phyloP scores from a whole-genome alignment of 2,797 vertebrate genomes.

The Galago senegalensis region DNA sequence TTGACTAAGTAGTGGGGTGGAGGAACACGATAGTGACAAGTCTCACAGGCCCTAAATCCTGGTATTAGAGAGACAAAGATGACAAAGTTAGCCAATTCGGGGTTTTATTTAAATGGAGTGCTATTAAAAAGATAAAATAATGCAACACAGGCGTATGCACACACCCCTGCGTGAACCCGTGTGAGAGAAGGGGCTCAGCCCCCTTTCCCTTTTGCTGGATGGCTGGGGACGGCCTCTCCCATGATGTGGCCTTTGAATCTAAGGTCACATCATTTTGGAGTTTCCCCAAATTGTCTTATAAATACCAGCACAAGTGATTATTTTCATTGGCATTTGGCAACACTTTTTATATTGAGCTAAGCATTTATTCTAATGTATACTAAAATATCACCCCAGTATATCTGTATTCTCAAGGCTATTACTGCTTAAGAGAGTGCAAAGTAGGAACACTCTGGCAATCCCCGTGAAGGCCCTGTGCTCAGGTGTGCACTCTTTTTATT shows the following conservation, averaged over 20 bases:
- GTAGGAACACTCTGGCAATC: accelerated
- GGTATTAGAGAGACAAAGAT: background rate
- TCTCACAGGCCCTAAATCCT: background rate
- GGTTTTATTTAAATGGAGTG: background rate
- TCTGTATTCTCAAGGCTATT: background rate
- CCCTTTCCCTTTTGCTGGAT: background rate
- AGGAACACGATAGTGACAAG: background rate
- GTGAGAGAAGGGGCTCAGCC: background rate
- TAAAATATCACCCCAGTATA: background rate
- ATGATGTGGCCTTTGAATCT: background rate
- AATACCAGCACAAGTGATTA: background rate
- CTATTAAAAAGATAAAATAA: slow-evolving; percentile 5
- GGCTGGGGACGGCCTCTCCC: background rate
- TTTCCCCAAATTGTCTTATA: background rate
- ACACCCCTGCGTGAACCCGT: background rate
- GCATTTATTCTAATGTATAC: background rate
- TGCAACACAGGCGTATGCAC: background rate
- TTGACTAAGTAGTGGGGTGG: background rate
- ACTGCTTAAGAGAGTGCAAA: background rate
- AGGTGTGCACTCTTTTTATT: accelerated
- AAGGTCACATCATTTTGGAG: background rate
- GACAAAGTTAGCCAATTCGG: background rate
- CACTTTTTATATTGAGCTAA: background rate
- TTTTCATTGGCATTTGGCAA: background rate
- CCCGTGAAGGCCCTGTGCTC: background rate